Evolutionary conservation across 35 echinoderm and acorn worm species (phyloP).

Genomic region (Acanthaster planci): DNA sequence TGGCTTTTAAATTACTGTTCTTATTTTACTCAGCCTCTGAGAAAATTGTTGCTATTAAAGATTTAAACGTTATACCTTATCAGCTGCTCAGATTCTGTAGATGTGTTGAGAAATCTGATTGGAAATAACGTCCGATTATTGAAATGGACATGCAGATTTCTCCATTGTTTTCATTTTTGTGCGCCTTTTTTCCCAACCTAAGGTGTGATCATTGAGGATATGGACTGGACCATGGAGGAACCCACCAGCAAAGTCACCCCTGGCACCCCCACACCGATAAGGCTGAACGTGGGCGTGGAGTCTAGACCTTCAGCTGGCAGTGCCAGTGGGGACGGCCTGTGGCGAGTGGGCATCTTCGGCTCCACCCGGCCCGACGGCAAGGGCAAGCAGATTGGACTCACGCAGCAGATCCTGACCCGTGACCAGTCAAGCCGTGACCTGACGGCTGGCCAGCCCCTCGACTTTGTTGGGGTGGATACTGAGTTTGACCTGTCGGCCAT

Average conservation of each 20-base stretch:
- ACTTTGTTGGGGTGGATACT: constrained; percentile 36
- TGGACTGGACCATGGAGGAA: constrained; percentile 70
- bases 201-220: constrained; percentile 78
- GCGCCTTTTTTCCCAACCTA: too few relatives aligned
- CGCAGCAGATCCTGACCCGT: constrained; percentile 60
- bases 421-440: constrained; percentile 31
- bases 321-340: constrained; percentile 64
- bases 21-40: too few relatives aligned
- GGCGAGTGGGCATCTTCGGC: constrained; percentile 81
- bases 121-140: too few relatives aligned
- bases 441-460: constrained; percentile 22
- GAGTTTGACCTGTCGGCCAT: constrained; percentile 73
- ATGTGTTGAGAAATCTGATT: too few relatives aligned
- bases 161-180: too few relatives aligned
- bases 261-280: constrained; percentile 53
- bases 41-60: too few relatives aligned
- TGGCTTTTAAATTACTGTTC: too few relatives aligned
- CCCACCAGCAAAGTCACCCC: constrained; percentile 39
- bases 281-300: constrained; percentile 57
- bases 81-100: too few relatives aligned
- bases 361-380: constrained; percentile 40
- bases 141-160: too few relatives aligned
- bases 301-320: constrained; percentile 47
- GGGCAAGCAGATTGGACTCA: constrained; percentile 39
- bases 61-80: too few relatives aligned